phyloP scores from a whole-genome alignment of 2,888 invertebrate species.

The Darwinula stevensoni region DNA sequence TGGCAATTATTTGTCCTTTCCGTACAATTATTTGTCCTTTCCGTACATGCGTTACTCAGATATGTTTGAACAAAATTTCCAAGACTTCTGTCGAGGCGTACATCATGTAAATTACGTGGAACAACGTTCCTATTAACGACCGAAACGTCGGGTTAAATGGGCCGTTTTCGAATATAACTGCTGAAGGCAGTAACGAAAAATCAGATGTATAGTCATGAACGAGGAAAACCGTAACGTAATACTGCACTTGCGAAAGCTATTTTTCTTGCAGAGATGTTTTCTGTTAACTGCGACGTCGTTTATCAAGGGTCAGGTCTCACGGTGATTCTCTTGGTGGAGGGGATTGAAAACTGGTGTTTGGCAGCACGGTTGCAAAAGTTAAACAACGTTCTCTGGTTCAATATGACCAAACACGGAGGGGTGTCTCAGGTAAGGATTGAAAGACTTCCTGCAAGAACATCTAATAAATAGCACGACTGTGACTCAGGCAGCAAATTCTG shows the following conservation, averaged over 20 bases:
- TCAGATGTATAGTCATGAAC: slow-evolving; percentile 2
- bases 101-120: slow-evolving; percentile 2
- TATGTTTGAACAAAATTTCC: slow-evolving; percentile 2
- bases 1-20: slow-evolving; percentile 2
- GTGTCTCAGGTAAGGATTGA: slow-evolving; percentile 2
- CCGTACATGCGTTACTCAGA: slow-evolving; percentile 2
- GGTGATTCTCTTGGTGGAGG: slow-evolving; percentile 2
- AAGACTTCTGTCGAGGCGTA: slow-evolving; percentile 2
- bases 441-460: slow-evolving; percentile 2
- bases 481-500: slow-evolving; percentile 2
- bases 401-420: slow-evolving; percentile 2
- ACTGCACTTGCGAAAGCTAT: slow-evolving; percentile 2
- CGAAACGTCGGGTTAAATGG: slow-evolving; percentile 2
- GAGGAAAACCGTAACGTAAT: slow-evolving; percentile 2
- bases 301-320: slow-evolving; percentile 2
- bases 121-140: slow-evolving; percentile 2
- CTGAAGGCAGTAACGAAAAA: slow-evolving; percentile 2
- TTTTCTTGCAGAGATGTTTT: slow-evolving; percentile 2
- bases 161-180: slow-evolving; percentile 2
- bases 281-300: slow-evolving; percentile 2
- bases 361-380: slow-evolving; percentile 2
- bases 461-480: slow-evolving; percentile 2
- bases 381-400: slow-evolving; percentile 2
- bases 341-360: slow-evolving; percentile 2
- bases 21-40: slow-evolving; percentile 1